Conservation (phyloP, 2,888 invertebrate species). For the Meiosimyza platycephala region DNA sequence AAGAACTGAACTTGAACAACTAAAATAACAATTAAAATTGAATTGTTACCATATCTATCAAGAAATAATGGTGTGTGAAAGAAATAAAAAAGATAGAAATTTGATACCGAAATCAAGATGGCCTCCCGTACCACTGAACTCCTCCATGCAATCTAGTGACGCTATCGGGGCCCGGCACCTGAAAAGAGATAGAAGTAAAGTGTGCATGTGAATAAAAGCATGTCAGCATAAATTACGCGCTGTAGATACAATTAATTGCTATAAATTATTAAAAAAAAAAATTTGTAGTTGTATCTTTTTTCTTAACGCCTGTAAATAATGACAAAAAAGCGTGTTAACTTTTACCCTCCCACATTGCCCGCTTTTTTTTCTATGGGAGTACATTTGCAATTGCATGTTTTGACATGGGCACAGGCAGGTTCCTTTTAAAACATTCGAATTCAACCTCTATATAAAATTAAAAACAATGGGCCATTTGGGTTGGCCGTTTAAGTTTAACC, state of each 20-base stretch:
- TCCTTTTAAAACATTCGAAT: too few relatives aligned
- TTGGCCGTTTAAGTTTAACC: constrained; percentile 4
- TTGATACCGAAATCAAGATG: constrained; percentile 69
- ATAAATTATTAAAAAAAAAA: neutral
- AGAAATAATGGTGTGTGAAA: constrained; percentile 35
- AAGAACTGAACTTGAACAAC: constrained; percentile 4
- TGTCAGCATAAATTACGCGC: neutral
- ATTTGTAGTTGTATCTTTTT: neutral
- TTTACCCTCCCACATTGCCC: neutral
- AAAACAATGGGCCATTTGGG: neutral
- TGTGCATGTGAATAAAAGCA: neutral
- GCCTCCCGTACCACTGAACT: constrained; percentile 80
- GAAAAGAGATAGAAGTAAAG: constrained; percentile 51
- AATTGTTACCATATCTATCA: constrained; percentile 22
- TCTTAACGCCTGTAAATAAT: neutral
- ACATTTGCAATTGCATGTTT: too few relatives aligned
- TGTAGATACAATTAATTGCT: neutral
- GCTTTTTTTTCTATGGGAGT: too few relatives aligned
- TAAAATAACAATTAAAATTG: constrained; percentile 27
- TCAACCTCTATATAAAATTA: neutral
- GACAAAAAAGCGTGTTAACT: constrained; percentile 1
- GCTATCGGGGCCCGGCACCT: constrained; percentile 94
- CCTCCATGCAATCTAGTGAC: constrained; percentile 94
- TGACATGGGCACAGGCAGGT: too few relatives aligned
- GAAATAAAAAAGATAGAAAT: constrained; percentile 54